Evolutionary conservation across 2,888 invertebrate genomes (phyloP), one percentile per base, ranked within the genome.

Genomic region (Oscheius sp.): DNA sequence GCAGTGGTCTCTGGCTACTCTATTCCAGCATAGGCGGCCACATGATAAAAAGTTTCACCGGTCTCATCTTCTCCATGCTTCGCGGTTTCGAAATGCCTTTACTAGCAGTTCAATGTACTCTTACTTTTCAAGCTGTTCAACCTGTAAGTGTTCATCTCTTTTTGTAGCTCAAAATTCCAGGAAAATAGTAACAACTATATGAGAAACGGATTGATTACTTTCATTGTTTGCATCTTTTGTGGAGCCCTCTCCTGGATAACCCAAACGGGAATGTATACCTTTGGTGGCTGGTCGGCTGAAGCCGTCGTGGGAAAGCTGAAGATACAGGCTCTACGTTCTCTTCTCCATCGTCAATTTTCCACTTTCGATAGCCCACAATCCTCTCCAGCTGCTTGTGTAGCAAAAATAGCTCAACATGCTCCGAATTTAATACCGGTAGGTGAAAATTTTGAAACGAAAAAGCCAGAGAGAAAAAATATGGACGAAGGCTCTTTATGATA

Each of bases 361-460:
- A 70, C 63, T 32, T 75, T 75, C 30, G 75, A 75, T 33, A 69
- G 68, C 28, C 67, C 71, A 3, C 67, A 70, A 12, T 70, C 71
- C 0, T 72, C 72, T 24, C 70, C 75, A 41, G 62, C 71, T 9
- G 70, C 70, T 1, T 73, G 73, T 54, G 71, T 73, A 2, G 68
- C 71, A 12, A 73, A 44, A 22, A 68, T 75, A 8, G 61, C 71
- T 4, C 67, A 63, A 3, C 71, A 75, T 54, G 66, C 72, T 22
- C 57, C 63, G 8, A 71, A 72, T 41, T 70, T 67, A 50, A 70
- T 68, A 45, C 68, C 73, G 22, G 72, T 74, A 2, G 51, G 71
- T 32, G 1, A 56, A 6, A 5, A 8, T n/a, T 30, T 4, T 30
- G n/a, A n/a, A n/a, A n/a, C n/a, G n/a, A n/a, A n/a, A n/a, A n/a